phyloP scores from a whole-genome alignment of 2,113 vertebrate species.

The Ondatra zibethicus region DNA sequence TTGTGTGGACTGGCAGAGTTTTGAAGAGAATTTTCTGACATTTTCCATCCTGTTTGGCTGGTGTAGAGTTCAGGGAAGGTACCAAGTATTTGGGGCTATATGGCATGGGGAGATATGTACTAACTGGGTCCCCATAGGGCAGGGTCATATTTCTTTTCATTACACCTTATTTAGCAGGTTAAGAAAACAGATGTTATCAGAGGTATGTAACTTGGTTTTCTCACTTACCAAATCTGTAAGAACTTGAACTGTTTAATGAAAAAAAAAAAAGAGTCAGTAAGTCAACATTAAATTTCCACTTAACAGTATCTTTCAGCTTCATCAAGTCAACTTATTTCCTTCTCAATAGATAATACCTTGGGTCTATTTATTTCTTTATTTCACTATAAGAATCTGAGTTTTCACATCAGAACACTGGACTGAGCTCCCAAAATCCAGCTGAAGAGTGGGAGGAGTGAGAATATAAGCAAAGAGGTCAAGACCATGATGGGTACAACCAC shows the following conservation, averaged over 20 bases:
- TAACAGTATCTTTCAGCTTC: background rate
- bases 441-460: too few species aligned
- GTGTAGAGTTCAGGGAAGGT: background rate
- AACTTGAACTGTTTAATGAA: background rate
- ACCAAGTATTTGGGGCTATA: background rate
- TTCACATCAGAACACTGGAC: too few species aligned
- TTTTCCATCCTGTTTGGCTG: background rate
- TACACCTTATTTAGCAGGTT: background rate
- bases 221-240: background rate
- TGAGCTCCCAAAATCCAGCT: too few species aligned
- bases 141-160: background rate
- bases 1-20: background rate
- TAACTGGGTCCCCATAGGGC: background rate
- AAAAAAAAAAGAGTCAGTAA: background rate
- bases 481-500: too few species aligned
- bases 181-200: slow-evolving; percentile 34
- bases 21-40: background rate
- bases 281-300: background rate
- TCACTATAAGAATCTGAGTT: background rate
- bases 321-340: background rate
- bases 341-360: background rate
- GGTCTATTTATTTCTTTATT: background rate
- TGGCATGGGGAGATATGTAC: background rate
- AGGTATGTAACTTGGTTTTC: background rate
- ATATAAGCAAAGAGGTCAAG: too few species aligned